Base-by-base conservation (phyloP, 2,113 vertebrate genomes). In the Eulacestoma nigropectus region DNA sequence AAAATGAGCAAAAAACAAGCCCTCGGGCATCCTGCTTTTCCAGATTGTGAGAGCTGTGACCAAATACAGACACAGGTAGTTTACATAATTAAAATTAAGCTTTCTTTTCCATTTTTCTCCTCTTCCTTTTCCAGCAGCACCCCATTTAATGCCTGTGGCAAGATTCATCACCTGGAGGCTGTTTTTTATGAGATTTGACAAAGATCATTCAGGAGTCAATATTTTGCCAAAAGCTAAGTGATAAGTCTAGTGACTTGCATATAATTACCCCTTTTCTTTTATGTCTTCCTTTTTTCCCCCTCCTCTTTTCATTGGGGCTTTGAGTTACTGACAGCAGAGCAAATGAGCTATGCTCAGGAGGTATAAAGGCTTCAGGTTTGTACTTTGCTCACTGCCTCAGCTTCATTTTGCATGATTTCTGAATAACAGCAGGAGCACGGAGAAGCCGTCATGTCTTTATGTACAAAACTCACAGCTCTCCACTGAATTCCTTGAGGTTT, bases 201-300 rank as follows among this genome's bases (percentile, higher is more conserved):
- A 96, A 97, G 94, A 96, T 95, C 84, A 94, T 89, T 91, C 89
- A 92, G 85, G 76, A 97, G 96, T 97, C 96, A 97, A 83, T 87
- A 95, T 87, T 97, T 93, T 79, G 87, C 94, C 95, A 94, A 96
- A 97, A 97, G 94, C 94, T 93, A 97, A 96, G 86, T 89, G 95
- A 91, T 90, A 93, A 78, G 53, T 95, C 89, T 91, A 87, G 90
- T 96, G 89, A 62, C 75, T 86, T 93, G 95, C 73, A 53, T 97
- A 80, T 76, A 90, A 81, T 97, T 96, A 87, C 30, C 85, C 64
- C 21, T 68, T 90, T 89, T 95, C 62, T 85, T 95, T 94, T 84
- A 85, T 85, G 44, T 68, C 44, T 78, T 63, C 30, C 65, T 47
- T 68, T 29, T 44, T 6, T 0, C 9, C 50, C 39, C 27, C 19